phyloP scores from a whole-genome alignment of 2,888 invertebrate genomes.

The Eretmocerus hayati region DNA sequence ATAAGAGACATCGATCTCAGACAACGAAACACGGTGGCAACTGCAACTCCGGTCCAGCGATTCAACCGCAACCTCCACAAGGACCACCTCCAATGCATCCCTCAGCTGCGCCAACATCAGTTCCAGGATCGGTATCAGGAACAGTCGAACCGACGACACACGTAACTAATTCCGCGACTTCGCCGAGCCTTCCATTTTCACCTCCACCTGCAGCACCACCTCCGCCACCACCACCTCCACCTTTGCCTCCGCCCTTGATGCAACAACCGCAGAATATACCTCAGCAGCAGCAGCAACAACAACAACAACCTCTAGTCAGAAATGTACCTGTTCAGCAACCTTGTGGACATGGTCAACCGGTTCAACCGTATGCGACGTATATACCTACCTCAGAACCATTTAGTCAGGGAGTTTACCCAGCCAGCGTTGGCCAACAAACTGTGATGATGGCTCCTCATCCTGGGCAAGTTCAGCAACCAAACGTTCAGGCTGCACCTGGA shows the following conservation, averaged over 20 bases:
- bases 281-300: conserved; percentile 17
- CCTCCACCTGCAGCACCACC: conserved; percentile 29
- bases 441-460: conserved; percentile 36
- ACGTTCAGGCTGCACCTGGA: conserved; percentile 27
- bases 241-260: conserved; percentile 15
- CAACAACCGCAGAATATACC: conserved; percentile 19
- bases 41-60: conserved; percentile 3
- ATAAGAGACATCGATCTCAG: conserved; percentile 18
- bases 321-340: conserved; percentile 33
- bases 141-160: conserved; percentile 12
- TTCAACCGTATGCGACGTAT: conserved; percentile 34
- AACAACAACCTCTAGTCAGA: conserved; percentile 38
- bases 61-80: not conserved
- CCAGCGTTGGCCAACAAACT: conserved; percentile 31
- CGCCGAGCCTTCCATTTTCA: conserved; percentile 39
- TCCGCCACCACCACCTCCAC: conserved; percentile 17
- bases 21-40: conserved; percentile 19
- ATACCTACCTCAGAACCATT: conserved; percentile 39
- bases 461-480: conserved; percentile 27
- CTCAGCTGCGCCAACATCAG: conserved; percentile 17
- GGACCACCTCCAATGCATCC: conserved; percentile 1
- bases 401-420: conserved; percentile 33
- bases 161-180: conserved; percentile 40
- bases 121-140: not conserved
- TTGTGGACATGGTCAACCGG: conserved; percentile 33